Base-by-base conservation (phyloP, 2,113 vertebrate genomes). In the Phocoena phocoena region DNA sequence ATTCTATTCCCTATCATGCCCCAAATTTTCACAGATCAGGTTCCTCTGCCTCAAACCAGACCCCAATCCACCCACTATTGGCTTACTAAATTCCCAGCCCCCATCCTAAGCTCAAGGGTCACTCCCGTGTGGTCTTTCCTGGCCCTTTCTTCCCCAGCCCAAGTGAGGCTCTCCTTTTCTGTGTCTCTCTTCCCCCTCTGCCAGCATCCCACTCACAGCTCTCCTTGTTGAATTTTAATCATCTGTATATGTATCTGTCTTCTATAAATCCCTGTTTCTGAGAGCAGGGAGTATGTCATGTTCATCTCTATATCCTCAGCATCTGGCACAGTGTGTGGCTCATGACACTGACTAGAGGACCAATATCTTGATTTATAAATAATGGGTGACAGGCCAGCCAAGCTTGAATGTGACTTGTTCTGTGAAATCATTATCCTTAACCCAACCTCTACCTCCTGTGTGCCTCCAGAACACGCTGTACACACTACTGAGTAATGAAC, bases 371-470 rank as follows among this genome's bases (percentile, higher is more conserved):
- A 96, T 84, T 70, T 83, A 63, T 65, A 84, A 86, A 93, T 2
- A 71, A 90, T 58, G n/a, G 7, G 26, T 71, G 60, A 67, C 9
- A 62, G n/a, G 84, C 17, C 70, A 96, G 63, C 14, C 50, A 55
- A 53, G 58, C 84, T 50, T 71, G 44, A 84, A 71, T 77, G 89
- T 50, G 77, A 86, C 73, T 94, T 89, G 36, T 87, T 94, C 53
- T 67, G 55, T 83, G 55, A 90, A 93, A 68, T 60, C 44, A 1
- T 47, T 47, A 73, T 62, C 70, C 60, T 26, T 60, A 70, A 58
- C 28, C n/a, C 58, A 71, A 81, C 21, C 63, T 36, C 11, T n/a
- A 58, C 44, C 20, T 70, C 41, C 38, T 63, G 3, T 13, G 58
- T 76, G 36, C 41, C 20, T 77, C 79, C 23, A 41, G 86, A 90